Base-by-base conservation (phyloP, 2,797 vertebrate genomes). In the Astyanax mexicanus region DNA sequence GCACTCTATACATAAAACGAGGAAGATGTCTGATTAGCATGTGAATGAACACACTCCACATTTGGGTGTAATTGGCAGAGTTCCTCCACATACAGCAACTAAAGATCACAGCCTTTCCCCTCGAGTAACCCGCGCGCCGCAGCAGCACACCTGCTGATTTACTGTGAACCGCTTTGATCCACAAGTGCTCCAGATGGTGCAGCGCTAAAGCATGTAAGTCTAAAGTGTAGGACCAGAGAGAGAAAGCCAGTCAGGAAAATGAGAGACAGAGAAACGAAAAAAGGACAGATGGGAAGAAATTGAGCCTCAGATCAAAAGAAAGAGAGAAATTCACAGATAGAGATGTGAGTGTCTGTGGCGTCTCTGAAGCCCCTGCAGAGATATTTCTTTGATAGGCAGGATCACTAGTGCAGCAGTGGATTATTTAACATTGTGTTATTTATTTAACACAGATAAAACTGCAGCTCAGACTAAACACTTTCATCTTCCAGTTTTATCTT, bases 141-240 rank as follows among this genome's bases (percentile, higher is more conserved):
- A 51, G 21, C 29, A 51, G 21, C 29, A 45, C 73, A 60, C 42
- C 67, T 69, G 65, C 64, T 51, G 15, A 38, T 60, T 45, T 32
- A 29, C 9, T 47, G 35, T 55, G 29, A 32, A 51, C 23, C 40
- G 19, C 32, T 68, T 21, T 69, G 42, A 75, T 69, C 54, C 27
- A 40, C 45, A 40, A 52, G 65, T 67, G 44, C 23, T 52, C 29
- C 73, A 75, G 73, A 61, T 75, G 64, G 64, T 1, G 71, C 19
- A 42, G 52, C 52, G 9, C 21, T 70, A 40, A 37, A 35, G 23
- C 44, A 47, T 15, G 6, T 19, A 47, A n/a, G 45, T 47, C 23
- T 55, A 5, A 29, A 15, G 51, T 38, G 64, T 10, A 60, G 32
- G 25, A 23, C 3, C 44, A 19, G 42, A 15, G 10, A 44, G 42